Evolutionary conservation across 2,797 vertebrate genomes (phyloP), one percentile per base, ranked within the genome.

Genomic region (Sebastes kiyomatsui): DNA sequence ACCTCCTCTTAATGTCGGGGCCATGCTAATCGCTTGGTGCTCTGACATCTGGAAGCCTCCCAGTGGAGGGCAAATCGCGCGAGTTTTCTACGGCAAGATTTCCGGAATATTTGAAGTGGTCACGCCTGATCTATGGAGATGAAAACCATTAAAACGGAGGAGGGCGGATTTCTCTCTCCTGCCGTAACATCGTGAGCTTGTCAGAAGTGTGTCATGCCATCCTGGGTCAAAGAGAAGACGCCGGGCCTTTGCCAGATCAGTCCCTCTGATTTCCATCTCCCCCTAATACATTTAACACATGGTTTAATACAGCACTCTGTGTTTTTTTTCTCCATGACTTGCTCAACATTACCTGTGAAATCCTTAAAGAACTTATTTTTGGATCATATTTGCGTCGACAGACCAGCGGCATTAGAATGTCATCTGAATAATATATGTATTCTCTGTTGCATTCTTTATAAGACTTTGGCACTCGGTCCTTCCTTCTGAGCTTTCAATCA

Each of bases 371-470:
- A 87, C 74, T 81, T 77, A 84, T 73, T 85, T 80, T 89, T 83
- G 78, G 46, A 79, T 85, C 72, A 46, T 80, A 74, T 91, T 88
- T 90, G 78, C 75, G 82, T 85, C 35, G 84, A 89, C 88, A 81
- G 90, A 94, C 87, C 75, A 77, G 76, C 28, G 54, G 87, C 93
- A 93, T 93, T 93, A 93, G 88, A 93, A 93, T 92, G 80, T 87
- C 87, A 95, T 95, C 91, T 90, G 92, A 95, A 95, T 95, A 95
- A 95, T 94, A 92, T 91, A 94, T 95, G 90, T 92, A 90, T 95
- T 92, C 88, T 90, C 90, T 94, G 83, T 90, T 95, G 93, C 90
- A 94, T 96, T 96, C 94, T 95, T 95, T 92, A 94, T 93, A 95
- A 93, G 92, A 93, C 84, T 93, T 92, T 92, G 94, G 92, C 92